These are phyloP conservation scores for Sphenopsis melanotis DNA, from an alignment of 2,797 vertebrate species.

Conservation along the genomic window DNA sequence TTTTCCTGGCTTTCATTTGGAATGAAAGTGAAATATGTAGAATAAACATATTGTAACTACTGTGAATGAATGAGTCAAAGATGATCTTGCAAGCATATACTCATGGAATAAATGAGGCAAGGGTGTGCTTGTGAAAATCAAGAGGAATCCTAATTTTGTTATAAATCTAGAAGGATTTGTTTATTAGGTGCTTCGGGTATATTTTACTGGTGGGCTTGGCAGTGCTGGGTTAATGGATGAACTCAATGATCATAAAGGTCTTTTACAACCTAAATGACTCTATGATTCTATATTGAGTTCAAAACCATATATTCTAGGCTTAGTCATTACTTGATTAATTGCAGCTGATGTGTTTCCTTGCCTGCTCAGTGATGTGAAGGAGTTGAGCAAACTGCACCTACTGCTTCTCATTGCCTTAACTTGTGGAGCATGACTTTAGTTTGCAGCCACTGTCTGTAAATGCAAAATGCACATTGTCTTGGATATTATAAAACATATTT, in stretches of 20 bases:
- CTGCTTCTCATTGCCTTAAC: background rate
- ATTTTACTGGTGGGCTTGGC: background rate
- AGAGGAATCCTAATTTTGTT: background rate
- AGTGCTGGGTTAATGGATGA: background rate
- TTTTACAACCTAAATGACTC: background rate
- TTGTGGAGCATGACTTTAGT: background rate
- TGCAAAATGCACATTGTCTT: too few relatives aligned
- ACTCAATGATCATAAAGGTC: background rate
- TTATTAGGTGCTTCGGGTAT: background rate
- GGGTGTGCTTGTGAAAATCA: background rate
- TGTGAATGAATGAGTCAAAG: background rate
- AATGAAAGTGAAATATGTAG: background rate
- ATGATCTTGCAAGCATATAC: background rate
- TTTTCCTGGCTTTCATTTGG: background rate
- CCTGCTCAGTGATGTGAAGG: background rate
- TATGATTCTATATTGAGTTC: background rate
- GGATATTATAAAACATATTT: background rate
- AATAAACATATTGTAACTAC: background rate
- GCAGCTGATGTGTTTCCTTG: background rate
- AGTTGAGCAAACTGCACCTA: background rate
- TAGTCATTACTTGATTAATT: background rate
- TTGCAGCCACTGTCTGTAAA: background rate
- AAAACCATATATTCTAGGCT: background rate
- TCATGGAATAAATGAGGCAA: background rate
- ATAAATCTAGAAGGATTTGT: background rate